Evolutionary conservation across 1,140 invertebrate species (phyloP).

Genomic region (Coenobita brevimanus): DNA sequence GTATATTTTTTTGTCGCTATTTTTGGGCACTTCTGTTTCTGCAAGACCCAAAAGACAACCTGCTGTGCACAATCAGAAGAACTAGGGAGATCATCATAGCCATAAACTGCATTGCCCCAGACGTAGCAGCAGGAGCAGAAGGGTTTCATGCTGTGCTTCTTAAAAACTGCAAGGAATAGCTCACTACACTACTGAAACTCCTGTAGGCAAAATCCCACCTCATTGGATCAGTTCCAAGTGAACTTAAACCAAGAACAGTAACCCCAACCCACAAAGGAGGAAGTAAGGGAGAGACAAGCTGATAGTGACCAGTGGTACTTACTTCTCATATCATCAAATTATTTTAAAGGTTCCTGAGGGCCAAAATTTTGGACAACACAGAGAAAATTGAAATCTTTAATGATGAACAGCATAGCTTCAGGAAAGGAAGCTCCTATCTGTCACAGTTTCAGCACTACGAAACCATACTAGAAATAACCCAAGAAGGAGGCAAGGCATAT

Average conservation of each 20-base stretch:
- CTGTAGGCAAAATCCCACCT: not conserved
- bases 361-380: not conserved
- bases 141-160: not conserved
- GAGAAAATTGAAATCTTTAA: not conserved
- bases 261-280: conserved; percentile 20
- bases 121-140: not conserved
- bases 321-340: not conserved
- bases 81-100: too few species aligned
- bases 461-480: not conserved
- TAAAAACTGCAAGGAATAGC: not conserved
- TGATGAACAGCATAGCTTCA: not conserved
- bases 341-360: not conserved
- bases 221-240: not conserved
- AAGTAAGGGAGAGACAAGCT: not conserved
- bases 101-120: too few species aligned
- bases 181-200: not conserved
- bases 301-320: not conserved
- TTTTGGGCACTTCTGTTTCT: too few species aligned
- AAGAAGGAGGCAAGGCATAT: not conserved
- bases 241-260: not conserved
- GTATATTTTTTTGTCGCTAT: too few species aligned
- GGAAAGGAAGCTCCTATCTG: not conserved
- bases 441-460: not conserved
- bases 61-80: too few species aligned
- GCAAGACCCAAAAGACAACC: too few species aligned